Conservation (phyloP, 1,140 invertebrate species). For the Leucophenga varia region DNA sequence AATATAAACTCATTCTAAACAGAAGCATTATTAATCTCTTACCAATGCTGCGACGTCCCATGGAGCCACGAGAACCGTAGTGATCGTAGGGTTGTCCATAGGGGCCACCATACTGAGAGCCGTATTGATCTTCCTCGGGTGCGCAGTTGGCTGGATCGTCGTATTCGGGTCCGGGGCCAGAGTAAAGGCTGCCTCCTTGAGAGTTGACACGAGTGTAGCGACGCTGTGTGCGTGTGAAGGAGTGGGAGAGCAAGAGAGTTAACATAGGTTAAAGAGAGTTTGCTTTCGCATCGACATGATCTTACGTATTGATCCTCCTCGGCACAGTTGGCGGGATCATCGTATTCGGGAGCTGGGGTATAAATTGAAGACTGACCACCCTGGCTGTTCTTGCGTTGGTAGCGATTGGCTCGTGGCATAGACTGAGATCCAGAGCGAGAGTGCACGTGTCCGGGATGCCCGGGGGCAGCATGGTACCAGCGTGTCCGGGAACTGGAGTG, state of each 20-base stretch:
- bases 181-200: constrained; percentile 53
- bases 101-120: constrained; percentile 76
- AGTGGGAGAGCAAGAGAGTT: too few relatives aligned
- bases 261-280: too few relatives aligned
- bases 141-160: constrained; percentile 89
- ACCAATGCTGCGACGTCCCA: constrained; percentile 67
- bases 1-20: too few relatives aligned
- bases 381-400: constrained; percentile 65
- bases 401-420: constrained; percentile 79
- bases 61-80: constrained; percentile 79
- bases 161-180: constrained; percentile 72
- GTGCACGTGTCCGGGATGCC: constrained; percentile 70
- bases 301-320: constrained; percentile 80
- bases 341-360: constrained; percentile 77
- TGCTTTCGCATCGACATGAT: too few relatives aligned
- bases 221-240: too few relatives aligned
- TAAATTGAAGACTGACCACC: constrained; percentile 70
- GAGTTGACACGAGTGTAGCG: constrained; percentile 55
- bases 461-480: constrained; percentile 75
- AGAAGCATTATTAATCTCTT: constrained; percentile 27
- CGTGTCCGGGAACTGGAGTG: constrained; percentile 60
- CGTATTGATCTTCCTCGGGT: constrained; percentile 86
- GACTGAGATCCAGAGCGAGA: constrained; percentile 83
- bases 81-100: constrained; percentile 84
- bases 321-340: constrained; percentile 86